Conservation (phyloP, 2,797 vertebrate species). For the Sebastes steindachneri region DNA sequence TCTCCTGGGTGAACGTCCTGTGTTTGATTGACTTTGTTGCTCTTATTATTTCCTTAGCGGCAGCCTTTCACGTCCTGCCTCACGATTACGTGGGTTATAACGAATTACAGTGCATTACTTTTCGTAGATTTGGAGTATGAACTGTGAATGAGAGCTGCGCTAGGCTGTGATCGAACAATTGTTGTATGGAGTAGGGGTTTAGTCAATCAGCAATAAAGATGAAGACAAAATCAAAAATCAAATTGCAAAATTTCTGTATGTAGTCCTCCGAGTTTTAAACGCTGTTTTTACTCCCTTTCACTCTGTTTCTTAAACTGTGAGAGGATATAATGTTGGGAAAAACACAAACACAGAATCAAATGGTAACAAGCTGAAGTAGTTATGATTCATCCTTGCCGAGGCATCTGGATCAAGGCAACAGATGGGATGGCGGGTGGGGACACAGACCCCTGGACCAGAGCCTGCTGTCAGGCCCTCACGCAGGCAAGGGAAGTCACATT, state of each 20-base stretch:
- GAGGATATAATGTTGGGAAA: constrained; percentile 43
- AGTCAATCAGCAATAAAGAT: not conserved
- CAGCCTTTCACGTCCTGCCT: not conserved
- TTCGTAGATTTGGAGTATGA: not conserved
- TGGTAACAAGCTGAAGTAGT: constrained; percentile 63
- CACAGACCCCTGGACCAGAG: constrained; percentile 48
- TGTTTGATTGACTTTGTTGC: not conserved
- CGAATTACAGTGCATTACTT: not conserved
- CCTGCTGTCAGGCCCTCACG: constrained; percentile 55
- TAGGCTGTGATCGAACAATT: not conserved
- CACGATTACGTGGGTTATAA: not conserved
- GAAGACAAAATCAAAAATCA: not conserved
- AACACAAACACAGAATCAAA: constrained; percentile 57
- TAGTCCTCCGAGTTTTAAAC: not conserved
- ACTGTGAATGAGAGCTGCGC: too few relatives aligned
- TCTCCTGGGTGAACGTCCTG: not conserved
- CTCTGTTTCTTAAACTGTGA: constrained; percentile 39
- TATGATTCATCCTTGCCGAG: constrained; percentile 73
- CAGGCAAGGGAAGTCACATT: constrained; percentile 44
- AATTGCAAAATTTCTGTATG: not conserved
- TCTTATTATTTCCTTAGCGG: not conserved
- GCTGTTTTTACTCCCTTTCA: not conserved
- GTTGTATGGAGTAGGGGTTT: not conserved
- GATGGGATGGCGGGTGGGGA: constrained; percentile 58
- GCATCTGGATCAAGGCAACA: constrained; percentile 71